Percentiles rank a stretch among this genome's conserved stretches.
phyloP scores from a whole-genome alignment of 2,113 vertebrate species.

The Tricholaema leucomelas region DNA sequence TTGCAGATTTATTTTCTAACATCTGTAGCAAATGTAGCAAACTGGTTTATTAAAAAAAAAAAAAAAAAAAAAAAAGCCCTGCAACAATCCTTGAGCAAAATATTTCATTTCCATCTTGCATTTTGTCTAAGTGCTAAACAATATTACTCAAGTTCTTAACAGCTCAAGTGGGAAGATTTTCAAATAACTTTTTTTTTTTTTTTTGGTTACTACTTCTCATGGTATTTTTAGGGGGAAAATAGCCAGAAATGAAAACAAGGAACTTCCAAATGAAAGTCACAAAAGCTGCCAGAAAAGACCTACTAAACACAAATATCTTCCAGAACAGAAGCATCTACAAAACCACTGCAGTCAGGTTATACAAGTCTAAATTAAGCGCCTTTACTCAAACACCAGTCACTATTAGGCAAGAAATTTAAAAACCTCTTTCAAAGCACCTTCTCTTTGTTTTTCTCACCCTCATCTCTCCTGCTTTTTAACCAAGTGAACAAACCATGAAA shows the following conservation, averaged over 20 bases:
- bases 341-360: background rate
- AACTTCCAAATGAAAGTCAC: background rate
- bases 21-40: background rate
- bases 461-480: background rate
- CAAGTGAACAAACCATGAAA: slow-evolving; percentile 62
- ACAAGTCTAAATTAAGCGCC: background rate
- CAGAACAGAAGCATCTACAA: background rate
- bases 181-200: background rate
- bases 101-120: background rate
- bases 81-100: background rate
- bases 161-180: background rate
- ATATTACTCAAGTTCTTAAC: background rate
- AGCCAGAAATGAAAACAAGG: background rate
- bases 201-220: background rate
- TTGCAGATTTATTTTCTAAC: background rate
- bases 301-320: background rate
- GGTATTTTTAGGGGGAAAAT: background rate
- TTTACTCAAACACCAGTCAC: background rate
- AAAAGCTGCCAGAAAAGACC: background rate
- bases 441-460: slow-evolving; percentile 17
- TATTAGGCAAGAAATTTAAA: background rate
- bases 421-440: slow-evolving; percentile 2
- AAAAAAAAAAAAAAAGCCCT: background rate
- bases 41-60: background rate
- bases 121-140: background rate